phyloP scores from a whole-genome alignment of 2,888 invertebrate genomes.

The Patella pellucida region DNA sequence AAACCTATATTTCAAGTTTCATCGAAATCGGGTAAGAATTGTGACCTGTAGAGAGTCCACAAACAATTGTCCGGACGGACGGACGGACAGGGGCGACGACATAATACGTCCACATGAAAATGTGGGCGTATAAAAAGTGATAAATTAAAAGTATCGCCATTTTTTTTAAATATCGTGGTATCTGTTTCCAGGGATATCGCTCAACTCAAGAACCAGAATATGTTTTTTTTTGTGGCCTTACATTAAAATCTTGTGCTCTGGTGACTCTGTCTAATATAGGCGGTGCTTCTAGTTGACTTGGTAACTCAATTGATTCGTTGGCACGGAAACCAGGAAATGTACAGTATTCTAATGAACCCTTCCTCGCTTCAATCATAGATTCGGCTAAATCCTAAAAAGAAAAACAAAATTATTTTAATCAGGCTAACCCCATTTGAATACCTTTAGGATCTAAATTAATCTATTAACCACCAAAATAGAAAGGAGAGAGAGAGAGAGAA shows the following conservation, averaged over 20 bases:
- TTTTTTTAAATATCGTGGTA: too few relatives aligned
- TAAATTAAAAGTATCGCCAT: too few relatives aligned
- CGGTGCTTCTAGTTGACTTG: slow-evolving; percentile 66
- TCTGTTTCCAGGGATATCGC: too few relatives aligned
- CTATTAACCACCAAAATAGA: too few relatives aligned
- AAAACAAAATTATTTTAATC: not conserved
- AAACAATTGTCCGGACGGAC: too few relatives aligned
- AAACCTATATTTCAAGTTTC: too few relatives aligned
- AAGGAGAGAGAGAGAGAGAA: not conserved
- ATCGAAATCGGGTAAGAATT: too few relatives aligned
- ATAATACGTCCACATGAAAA: too few relatives aligned
- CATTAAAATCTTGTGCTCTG: slow-evolving; percentile 68
- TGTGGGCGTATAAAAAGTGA: too few relatives aligned
- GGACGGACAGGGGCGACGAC: too few relatives aligned
- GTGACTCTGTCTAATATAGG: slow-evolving; percentile 68
- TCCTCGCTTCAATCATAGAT: slow-evolving; percentile 57
- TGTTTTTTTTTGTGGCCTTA: slow-evolving; percentile 36
- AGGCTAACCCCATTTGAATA: slow-evolving; percentile 12
- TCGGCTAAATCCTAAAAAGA: slow-evolving; percentile 59
- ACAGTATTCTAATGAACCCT: slow-evolving; percentile 64
- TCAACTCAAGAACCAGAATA: too few relatives aligned
- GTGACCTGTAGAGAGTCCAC: too few relatives aligned
- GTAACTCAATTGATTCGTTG: slow-evolving; percentile 65
- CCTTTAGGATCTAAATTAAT: not conserved
- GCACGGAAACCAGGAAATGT: slow-evolving; percentile 64